Conservation (phyloP, 2,113 vertebrate genomes). For the Bungarus multicinctus region DNA sequence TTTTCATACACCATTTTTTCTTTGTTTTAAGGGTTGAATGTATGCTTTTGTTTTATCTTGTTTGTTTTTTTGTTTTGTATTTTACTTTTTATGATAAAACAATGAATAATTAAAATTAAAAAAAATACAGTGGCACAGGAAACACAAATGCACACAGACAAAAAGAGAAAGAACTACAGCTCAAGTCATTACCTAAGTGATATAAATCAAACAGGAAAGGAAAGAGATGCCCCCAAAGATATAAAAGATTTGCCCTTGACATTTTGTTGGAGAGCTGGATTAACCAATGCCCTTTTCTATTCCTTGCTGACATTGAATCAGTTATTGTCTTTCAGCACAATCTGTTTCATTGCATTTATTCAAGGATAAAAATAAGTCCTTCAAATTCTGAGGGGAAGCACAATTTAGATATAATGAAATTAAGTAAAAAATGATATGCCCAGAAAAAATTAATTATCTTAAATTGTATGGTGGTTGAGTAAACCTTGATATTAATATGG, state of each 20-base stretch:
- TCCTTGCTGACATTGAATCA: background rate
- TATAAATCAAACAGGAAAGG: background rate
- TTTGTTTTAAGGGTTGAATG: background rate
- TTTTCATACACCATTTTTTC: background rate
- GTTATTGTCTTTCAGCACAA: background rate
- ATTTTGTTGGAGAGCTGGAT: background rate
- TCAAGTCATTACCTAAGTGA: background rate
- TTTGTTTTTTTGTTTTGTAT: background rate
- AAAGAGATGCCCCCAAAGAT: background rate
- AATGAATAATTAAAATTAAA: background rate
- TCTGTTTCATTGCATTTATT: background rate
- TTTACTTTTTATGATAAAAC: background rate
- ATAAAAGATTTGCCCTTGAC: background rate
- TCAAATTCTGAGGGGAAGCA: background rate
- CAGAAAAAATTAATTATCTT: background rate
- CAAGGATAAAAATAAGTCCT: background rate
- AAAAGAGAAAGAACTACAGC: background rate
- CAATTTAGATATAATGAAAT: background rate
- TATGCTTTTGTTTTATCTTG: background rate
- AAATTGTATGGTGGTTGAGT: background rate
- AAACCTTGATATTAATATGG: background rate
- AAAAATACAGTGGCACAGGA: background rate
- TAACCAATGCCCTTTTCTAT: background rate
- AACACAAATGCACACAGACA: background rate
- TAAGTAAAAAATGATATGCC: background rate